phyloP scores from a whole-genome alignment of 2,113 vertebrate species.

The Gallinago jamesoni region DNA sequence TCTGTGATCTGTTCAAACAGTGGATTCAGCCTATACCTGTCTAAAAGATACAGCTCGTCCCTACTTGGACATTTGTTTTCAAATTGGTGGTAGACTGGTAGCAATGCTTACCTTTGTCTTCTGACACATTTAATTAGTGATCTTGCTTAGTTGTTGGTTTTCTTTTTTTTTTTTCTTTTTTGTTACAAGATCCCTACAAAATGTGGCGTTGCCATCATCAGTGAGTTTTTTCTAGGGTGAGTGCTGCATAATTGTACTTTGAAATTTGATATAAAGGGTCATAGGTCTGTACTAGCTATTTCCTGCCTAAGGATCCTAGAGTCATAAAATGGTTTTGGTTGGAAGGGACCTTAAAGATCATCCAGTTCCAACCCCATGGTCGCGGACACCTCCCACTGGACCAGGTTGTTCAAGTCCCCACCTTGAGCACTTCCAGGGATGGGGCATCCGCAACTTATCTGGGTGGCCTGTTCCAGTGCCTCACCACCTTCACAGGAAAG shows the following conservation, averaged over 20 bases:
- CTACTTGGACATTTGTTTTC: neutral
- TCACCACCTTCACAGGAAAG: neutral
- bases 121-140: neutral
- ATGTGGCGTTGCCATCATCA: neutral
- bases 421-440: neutral
- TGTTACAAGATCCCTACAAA: neutral
- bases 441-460: neutral
- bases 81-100: neutral
- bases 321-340: neutral
- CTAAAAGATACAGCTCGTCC: neutral
- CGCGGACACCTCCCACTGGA: neutral
- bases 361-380: neutral
- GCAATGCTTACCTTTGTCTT: neutral
- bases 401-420: neutral
- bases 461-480: neutral
- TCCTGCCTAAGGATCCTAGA: neutral
- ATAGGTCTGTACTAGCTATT: neutral
- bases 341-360: neutral
- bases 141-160: neutral
- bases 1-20: neutral
- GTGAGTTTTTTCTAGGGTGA: neutral
- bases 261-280: neutral
- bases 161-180: fast-evolving
- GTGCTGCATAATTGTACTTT: neutral
- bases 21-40: neutral